Evolutionary conservation across 2,888 invertebrate species (phyloP).

Genomic region (Diarsia mendica): DNA sequence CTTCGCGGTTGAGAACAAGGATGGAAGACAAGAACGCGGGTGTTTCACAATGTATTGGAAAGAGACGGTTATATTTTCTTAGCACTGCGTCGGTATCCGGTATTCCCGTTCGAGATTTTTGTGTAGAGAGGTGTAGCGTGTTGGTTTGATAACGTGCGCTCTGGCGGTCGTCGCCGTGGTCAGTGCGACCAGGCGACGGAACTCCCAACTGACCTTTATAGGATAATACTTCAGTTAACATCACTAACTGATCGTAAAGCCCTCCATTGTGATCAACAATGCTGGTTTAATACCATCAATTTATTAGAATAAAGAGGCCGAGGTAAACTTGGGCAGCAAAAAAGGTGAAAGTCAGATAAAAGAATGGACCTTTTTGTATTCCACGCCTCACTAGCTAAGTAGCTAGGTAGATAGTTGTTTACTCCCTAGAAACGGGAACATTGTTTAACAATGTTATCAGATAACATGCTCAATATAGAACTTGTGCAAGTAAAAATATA

Average conservation of each 20-base stretch:
- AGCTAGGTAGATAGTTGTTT: neutral
- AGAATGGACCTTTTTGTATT: constrained; percentile 40
- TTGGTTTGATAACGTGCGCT: constrained; percentile 72
- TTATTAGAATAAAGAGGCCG: constrained; percentile 10
- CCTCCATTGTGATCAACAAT: constrained; percentile 26
- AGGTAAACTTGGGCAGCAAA: constrained; percentile 18
- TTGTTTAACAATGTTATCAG: constrained; percentile 50
- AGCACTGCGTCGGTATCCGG: constrained; percentile 79
- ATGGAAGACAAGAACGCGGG: constrained; percentile 64
- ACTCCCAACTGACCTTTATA: constrained; percentile 77
- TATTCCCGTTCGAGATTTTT: constrained; percentile 86
- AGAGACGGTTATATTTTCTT: constrained; percentile 74
- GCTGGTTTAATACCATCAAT: neutral
- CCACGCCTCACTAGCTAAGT: constrained; percentile 19
- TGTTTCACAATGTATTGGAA: constrained; percentile 63
- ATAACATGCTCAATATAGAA: constrained; percentile 49
- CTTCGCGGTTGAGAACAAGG: constrained; percentile 73
- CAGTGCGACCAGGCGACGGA: constrained; percentile 69
- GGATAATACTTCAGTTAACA: constrained; percentile 62
- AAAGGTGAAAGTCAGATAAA: constrained; percentile 47
- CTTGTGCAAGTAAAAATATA: constrained; percentile 27
- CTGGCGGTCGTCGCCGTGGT: constrained; percentile 64
- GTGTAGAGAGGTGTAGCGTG: constrained; percentile 77
- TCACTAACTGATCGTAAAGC: constrained; percentile 33
- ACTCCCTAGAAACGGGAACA: constrained; percentile 44